phyloP scores from a whole-genome alignment of 2,888 invertebrate species.

The Incurvaria masculella region DNA sequence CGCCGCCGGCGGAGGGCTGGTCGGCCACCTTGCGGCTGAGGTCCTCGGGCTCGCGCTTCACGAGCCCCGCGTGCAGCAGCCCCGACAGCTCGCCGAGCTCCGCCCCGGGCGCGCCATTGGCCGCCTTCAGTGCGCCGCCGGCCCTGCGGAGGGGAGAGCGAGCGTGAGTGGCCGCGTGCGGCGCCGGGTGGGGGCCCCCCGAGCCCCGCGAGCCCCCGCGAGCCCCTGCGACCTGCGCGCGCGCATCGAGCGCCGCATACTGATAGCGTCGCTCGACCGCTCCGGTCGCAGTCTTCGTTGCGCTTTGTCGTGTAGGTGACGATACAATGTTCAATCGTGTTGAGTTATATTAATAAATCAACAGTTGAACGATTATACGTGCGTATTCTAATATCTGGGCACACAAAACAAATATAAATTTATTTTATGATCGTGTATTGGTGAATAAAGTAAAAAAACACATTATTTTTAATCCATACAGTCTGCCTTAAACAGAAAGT shows the following conservation, averaged over 20 bases:
- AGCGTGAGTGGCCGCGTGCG: slow-evolving; percentile 33
- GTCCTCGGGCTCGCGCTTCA: slow-evolving; percentile 81
- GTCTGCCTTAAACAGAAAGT: too few species aligned
- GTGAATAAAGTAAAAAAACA: too few species aligned
- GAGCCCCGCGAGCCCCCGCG: slow-evolving; percentile 23
- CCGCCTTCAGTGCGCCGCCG: slow-evolving; percentile 57
- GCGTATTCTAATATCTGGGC: background rate
- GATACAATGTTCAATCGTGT: background rate
- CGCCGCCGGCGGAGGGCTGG: slow-evolving; percentile 53
- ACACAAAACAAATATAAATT: too few species aligned
- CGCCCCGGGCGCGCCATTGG: slow-evolving; percentile 68
- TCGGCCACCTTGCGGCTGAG: slow-evolving; percentile 68
- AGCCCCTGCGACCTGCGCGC: background rate
- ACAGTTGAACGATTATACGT: background rate
- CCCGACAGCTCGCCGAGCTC: slow-evolving; percentile 62
- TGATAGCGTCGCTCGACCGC: background rate
- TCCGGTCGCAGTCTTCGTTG: background rate
- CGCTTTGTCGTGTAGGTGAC: background rate
- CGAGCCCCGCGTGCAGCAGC: slow-evolving; percentile 64
- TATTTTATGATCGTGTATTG: too few species aligned
- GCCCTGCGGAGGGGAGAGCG: slow-evolving; percentile 62
- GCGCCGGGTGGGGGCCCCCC: slow-evolving; percentile 35
- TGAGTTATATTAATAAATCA: background rate
- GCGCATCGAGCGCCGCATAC: background rate
- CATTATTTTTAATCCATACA: too few species aligned